Base-by-base conservation (phyloP, 92 coral and sea anemone genomes). In the Bergia sp. region DNA sequence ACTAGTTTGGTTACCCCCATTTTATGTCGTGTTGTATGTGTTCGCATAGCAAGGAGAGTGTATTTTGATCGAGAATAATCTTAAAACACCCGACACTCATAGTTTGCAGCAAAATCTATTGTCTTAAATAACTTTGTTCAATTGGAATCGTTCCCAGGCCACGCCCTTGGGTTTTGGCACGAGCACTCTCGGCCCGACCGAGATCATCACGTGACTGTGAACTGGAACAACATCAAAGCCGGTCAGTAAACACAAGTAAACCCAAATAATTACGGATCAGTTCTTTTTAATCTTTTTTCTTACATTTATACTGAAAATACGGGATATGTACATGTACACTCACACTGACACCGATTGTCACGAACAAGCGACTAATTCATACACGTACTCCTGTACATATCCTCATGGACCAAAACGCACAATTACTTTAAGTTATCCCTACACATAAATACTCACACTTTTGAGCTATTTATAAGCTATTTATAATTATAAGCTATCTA, bases 131-230 rank as follows among this genome's bases (percentile, higher is more conserved):
- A 29, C 29, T 29, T 29, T 29, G 29, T 29, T 29, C 29, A 29
- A 29, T 67, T 47, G 1, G 20, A 47, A 65, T 84, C 18, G 58
- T 58, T 20, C 45, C 43, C 66, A 84, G 87, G 87, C 23, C 87
- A 84, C 64, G 87, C 87, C 71, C 87, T 84, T 2, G 87, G 87
- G 29, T 84, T 84, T 84, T 84, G 87, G 87, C 87, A 84, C 79
- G 87, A 84, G 39, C 87, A 84, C 79, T 84, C 87, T 36, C 77
- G 87, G 23, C 79, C 87, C 67, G 87, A 84, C 45, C 57, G 87
- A 29, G 87, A 84, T 42, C 67, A 84, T 36, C 36, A 84, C 87
- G 87, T 84, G 37, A 84, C 79, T 7, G 64, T 84, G 39, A 71
- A 84, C 87, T 84, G 87, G 87, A 10, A 84, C 36, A 84, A 84